Conservation (phyloP, 2,888 invertebrate species). For the Trisateles emortualis region DNA sequence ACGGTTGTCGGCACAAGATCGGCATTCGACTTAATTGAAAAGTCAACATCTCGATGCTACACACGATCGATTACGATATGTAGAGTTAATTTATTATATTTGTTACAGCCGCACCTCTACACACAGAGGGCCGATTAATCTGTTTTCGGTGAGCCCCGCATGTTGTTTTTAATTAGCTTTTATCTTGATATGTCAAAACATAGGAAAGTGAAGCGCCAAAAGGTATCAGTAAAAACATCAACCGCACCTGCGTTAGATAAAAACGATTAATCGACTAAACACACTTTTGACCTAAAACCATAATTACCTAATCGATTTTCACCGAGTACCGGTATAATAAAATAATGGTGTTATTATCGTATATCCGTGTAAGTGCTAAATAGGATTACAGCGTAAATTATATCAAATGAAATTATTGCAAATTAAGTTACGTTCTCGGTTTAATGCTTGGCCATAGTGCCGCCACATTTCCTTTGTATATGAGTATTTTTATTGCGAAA, state of each 20-base stretch:
- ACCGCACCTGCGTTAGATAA: slow-evolving; percentile 1
- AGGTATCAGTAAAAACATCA: slow-evolving; percentile 7
- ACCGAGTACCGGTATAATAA: slow-evolving; percentile 18
- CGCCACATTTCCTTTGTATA: slow-evolving; percentile 35
- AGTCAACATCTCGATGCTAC: slow-evolving; percentile 80
- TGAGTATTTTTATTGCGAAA: slow-evolving; percentile 51
- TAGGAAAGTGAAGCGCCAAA: slow-evolving; percentile 2
- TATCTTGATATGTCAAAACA: slow-evolving; percentile 31
- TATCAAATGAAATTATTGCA: slow-evolving; percentile 53
- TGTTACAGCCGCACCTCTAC: slow-evolving; percentile 43
- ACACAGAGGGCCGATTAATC: slow-evolving; percentile 36
- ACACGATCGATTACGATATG: slow-evolving; percentile 73
- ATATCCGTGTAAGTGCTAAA: slow-evolving; percentile 51
- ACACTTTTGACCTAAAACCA: slow-evolving; percentile 15
- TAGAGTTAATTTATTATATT: slow-evolving; percentile 70
- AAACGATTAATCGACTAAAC: slow-evolving; percentile 26
- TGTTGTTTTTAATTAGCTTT: slow-evolving; percentile 52
- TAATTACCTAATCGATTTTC: slow-evolving; percentile 36
- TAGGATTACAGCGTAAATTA: slow-evolving; percentile 55
- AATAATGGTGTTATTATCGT: slow-evolving; percentile 38
- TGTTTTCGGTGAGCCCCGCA: slow-evolving; percentile 23
- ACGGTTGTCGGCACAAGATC: slow-evolving; percentile 67
- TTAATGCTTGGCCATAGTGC: slow-evolving; percentile 38
- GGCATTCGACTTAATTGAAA: slow-evolving; percentile 82
- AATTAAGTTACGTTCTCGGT: slow-evolving; percentile 48